Base-by-base conservation (phyloP, 2,888 invertebrate genomes). In the Cataglyphis rosenhaueri region DNA sequence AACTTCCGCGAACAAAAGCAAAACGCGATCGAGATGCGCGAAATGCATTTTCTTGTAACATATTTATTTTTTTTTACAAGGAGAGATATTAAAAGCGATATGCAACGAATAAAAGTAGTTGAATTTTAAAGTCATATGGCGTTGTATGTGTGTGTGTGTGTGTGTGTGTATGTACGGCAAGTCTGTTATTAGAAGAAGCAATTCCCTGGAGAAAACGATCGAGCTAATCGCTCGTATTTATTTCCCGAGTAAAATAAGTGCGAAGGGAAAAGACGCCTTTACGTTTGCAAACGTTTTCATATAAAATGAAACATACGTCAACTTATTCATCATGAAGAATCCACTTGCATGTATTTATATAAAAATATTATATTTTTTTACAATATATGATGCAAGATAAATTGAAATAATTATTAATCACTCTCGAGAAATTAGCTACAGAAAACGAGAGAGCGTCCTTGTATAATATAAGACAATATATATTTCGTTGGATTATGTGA, bases 161-260 rank as follows among this genome's bases (percentile, higher is more conserved):
- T 35, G 6, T 35, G 4, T 35, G 6, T 0, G 32, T 6, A 5
- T 0, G 35, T 6, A 35, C 6, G 52, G 25, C 38, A 21, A 59
- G 71, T 44, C 59, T 79, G 44, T 79, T 79, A 70, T 78, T 70
- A 78, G 44, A 79, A 41, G 21, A 44, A 66, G 32, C 41, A 57
- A 70, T 78, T 70, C 44, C 44, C 41, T 25, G 59, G 25, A 18
- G 18, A 35, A 59, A 70, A 70, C 32, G 29, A 59, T 57, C 70
- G 55, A 66, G 41, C 25, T 57, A 41, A 70, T 78, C 32, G 68
- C n/a, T 76, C 29, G 15, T 68, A 57, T 68, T 75, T 75, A 75
- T 65, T 78, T 68, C n/a, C 41, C 57, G 59, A 41, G 32, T 44
- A 35, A 44, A 61, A 79, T 3, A 25, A 59, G 9, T 32, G 57